phyloP scores from a whole-genome alignment of 1,140 invertebrate genomes.

The Lineus longissimus region DNA sequence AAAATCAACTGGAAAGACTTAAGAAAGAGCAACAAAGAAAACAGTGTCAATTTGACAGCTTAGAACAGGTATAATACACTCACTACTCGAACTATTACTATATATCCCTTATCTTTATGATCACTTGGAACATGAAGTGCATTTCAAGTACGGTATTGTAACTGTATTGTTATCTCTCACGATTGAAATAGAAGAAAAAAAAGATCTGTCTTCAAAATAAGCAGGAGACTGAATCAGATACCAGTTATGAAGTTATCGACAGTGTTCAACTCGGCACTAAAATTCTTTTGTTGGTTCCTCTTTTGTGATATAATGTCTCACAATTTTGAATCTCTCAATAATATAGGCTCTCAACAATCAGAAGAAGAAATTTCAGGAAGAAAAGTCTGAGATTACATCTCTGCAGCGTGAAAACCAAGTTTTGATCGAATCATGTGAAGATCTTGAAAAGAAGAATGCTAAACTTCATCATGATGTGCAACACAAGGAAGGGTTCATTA shows the following conservation, averaged over 20 bases:
- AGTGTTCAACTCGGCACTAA: neutral
- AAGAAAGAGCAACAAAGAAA: slow-evolving; percentile 42
- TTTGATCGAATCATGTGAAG: slow-evolving; percentile 32
- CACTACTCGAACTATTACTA: neutral
- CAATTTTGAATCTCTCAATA: too few relatives aligned
- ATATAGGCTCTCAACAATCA: slow-evolving; percentile 37
- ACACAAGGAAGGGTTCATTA: slow-evolving; percentile 31
- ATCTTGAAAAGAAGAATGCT: slow-evolving; percentile 31
- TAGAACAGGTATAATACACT: slow-evolving; percentile 45
- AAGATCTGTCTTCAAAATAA: neutral
- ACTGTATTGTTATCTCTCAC: neutral
- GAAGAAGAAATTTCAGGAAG: slow-evolving; percentile 38
- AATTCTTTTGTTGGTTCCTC: neutral
- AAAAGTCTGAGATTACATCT: slow-evolving; percentile 24
- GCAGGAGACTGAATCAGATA: neutral
- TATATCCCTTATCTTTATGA: neutral
- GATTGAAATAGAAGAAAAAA: neutral
- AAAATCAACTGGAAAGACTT: slow-evolving; percentile 32
- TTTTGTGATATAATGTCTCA: too few relatives aligned
- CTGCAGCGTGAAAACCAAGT: slow-evolving; percentile 32
- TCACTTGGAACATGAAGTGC: neutral
- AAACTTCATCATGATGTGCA: slow-evolving; percentile 33
- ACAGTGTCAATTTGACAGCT: slow-evolving; percentile 40
- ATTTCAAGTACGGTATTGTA: neutral
- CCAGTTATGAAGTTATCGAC: neutral